Evolutionary conservation across 2,888 invertebrate genomes (phyloP).

Genomic region (Eudemis profundana): DNA sequence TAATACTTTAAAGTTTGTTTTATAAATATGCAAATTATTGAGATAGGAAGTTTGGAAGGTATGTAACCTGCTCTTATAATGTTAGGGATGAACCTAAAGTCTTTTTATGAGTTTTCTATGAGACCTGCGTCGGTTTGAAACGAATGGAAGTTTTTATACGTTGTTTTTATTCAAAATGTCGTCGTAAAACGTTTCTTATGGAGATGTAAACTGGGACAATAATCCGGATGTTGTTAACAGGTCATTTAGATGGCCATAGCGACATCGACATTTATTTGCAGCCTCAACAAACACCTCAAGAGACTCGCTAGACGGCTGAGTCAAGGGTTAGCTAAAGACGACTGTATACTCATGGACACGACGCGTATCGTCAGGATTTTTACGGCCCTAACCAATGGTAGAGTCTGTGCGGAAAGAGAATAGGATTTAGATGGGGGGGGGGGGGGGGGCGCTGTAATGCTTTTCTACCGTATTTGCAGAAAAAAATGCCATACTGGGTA

Average conservation of each 20-base stretch:
- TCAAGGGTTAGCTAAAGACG: too few relatives aligned
- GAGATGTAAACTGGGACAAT: constrained; percentile 38
- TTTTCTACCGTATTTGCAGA: too few relatives aligned
- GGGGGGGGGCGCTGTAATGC: too few relatives aligned
- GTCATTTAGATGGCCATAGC: constrained; percentile 7
- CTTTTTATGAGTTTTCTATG: constrained; percentile 74
- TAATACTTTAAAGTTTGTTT: neutral
- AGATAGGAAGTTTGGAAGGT: constrained; percentile 11
- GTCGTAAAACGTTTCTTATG: constrained; percentile 43
- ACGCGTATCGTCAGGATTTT: too few relatives aligned
- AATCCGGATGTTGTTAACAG: constrained; percentile 30
- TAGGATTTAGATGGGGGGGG: too few relatives aligned
- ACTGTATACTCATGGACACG: too few relatives aligned
- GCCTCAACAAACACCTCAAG: too few relatives aligned
- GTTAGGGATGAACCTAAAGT: constrained; percentile 75
- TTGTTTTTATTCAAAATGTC: constrained; percentile 67
- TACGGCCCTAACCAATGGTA: too few relatives aligned
- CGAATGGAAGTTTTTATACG: constrained; percentile 77
- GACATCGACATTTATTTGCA: neutral
- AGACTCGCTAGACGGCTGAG: too few relatives aligned
- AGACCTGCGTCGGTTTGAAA: constrained; percentile 70
- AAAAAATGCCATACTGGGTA: too few relatives aligned
- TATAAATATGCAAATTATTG: neutral
- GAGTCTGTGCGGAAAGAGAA: too few relatives aligned
- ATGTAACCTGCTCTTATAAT: constrained; percentile 65